A percentile compares a stretch with the other conserved stretches of the same genome.
Conservation (phyloP, 1,140 invertebrate genomes). For the Capitella teleta region DNA sequence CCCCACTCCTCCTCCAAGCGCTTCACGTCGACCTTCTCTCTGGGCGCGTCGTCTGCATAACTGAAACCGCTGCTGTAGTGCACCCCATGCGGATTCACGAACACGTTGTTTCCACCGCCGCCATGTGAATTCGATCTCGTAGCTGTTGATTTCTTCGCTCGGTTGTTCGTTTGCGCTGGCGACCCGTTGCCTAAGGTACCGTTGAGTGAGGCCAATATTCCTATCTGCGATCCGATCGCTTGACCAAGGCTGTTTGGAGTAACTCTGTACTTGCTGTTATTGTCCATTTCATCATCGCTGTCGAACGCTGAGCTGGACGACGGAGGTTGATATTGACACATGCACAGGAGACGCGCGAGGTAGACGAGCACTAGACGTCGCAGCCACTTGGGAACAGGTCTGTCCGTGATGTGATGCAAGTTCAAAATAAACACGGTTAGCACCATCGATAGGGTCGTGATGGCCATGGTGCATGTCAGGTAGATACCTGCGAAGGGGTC, state of each 20-base stretch:
- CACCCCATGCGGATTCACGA: not conserved
- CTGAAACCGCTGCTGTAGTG: not conserved
- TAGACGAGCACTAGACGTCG: slow-evolving; percentile 6
- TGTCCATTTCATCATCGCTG: not conserved
- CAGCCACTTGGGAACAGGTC: slow-evolving; percentile 13
- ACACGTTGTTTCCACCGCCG: not conserved
- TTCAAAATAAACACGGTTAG: slow-evolving; percentile 14
- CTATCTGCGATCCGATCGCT: not conserved
- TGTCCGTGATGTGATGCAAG: slow-evolving; percentile 11
- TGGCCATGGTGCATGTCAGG: slow-evolving; percentile 14
- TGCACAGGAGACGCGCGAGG: slow-evolving; percentile 8
- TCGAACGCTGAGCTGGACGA: not conserved
- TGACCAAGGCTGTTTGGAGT: not conserved
- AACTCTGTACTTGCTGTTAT: not conserved
- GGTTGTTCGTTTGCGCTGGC: not conserved
- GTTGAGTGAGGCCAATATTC: not conserved
- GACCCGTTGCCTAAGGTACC: not conserved
- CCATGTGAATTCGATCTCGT: not conserved
- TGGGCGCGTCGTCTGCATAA: not conserved
- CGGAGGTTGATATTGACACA: not conserved
- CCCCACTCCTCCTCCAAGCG: slow-evolving; percentile 8
- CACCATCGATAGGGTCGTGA: slow-evolving; percentile 14
- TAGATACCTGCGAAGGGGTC: slow-evolving; percentile 8
- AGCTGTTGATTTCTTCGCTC: too few relatives aligned
- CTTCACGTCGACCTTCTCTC: slow-evolving; percentile 1